Evolutionary conservation across 2,113 vertebrate genomes (phyloP).

Genomic region (Larimichthys polyactis): DNA sequence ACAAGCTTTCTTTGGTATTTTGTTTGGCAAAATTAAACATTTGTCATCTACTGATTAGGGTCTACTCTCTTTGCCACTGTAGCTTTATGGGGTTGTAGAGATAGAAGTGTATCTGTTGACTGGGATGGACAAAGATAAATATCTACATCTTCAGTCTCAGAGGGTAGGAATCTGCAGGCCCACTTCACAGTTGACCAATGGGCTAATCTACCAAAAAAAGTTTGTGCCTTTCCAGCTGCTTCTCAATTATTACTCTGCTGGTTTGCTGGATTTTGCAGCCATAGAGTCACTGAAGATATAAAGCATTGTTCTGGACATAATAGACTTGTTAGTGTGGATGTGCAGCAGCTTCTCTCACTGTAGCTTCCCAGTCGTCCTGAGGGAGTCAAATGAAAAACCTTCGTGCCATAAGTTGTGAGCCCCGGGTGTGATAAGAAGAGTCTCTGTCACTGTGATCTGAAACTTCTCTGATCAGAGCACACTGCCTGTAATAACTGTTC

Average conservation of each 20-base stretch:
- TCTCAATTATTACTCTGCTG: not conserved
- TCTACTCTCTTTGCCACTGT: not conserved
- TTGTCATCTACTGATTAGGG: not conserved
- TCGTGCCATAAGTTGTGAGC: constrained; percentile 46
- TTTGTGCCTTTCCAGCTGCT: not conserved
- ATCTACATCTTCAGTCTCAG: not conserved
- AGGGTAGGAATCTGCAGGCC: not conserved
- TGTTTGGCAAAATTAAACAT: too few species aligned
- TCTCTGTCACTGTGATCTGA: constrained; percentile 70
- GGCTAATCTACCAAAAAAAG: too few species aligned
- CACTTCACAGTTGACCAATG: not conserved
- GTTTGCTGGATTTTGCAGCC: not conserved
- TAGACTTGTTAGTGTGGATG: constrained; percentile 12
- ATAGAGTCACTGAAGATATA: not conserved
- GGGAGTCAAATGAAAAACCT: constrained; percentile 23
- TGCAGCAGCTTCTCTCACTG: not conserved
- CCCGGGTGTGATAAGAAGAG: constrained; percentile 49
- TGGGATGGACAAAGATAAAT: not conserved
- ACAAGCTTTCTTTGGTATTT: too few species aligned
- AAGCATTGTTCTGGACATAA: constrained; percentile 33
- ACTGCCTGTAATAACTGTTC: constrained; percentile 73
- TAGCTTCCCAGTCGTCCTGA: constrained; percentile 13
- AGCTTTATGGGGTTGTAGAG: not conserved
- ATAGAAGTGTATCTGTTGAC: not conserved
- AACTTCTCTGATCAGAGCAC: constrained; percentile 71